Base-by-base conservation (phyloP, 1,140 invertebrate genomes). In the Drosophila ohnishii region DNA sequence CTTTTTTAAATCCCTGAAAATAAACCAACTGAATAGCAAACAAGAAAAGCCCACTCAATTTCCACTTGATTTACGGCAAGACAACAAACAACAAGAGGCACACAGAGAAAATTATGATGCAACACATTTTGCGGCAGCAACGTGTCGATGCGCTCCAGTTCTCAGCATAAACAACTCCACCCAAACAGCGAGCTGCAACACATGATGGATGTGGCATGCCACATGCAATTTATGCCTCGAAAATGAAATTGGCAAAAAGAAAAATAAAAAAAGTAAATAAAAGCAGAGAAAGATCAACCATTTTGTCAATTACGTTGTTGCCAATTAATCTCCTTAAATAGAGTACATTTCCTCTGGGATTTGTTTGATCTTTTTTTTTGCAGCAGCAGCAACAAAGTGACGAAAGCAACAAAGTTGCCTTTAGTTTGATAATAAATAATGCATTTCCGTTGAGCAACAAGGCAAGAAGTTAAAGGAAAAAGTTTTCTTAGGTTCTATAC, bases 61-160 rank as follows among this genome's bases (percentile, higher is more conserved):
- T 69, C 40, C 50, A 70, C 50, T 69, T 47, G 10, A 58, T 58
- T 70, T 70, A 30, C 51, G 39, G 51, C 22, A 35, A 30, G 34
- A 19, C 35, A 39, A 45, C 42, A 50, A 65, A n/a, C n/a, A 50
- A 11, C 28, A 50, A 9, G 9, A 13, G 28, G 9, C 28, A 50
- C 42, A 40, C 22, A 28, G 63, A 55, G 45, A 25, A 64, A 59
- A 63, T 63, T 48, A 39, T 83, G 44, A 79, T 84, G 80, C 80
- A 83, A 80, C 77, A 80, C 77, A 80, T 74, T 77, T 77, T 64
- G 66, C 47, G 53, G 75, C 76, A 73, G 75, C 76, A 73, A 72
- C 83, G 45, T 78, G 69, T 48, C 83, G 82, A 78, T 82, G 74
- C 82, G 82, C 78, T 85, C 82, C 62, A 87, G 37, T 87, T 87